Evolutionary conservation across 2,797 vertebrate species (phyloP), one percentile per base, ranked within the genome.

Genomic region (Enteromius anoplus): DNA sequence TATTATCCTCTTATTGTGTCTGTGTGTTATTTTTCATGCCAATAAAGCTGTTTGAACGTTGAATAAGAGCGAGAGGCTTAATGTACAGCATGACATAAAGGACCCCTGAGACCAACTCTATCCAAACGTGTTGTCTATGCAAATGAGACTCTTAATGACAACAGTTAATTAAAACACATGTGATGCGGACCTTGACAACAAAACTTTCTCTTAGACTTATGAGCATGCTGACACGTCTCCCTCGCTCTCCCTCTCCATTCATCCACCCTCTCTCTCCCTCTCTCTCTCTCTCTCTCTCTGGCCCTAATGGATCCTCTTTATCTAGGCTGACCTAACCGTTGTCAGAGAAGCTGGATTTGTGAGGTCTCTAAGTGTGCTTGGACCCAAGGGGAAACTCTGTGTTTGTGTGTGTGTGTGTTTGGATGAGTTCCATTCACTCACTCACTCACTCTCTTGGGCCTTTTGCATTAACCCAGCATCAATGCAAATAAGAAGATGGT

Each of bases 281-380:
- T 29, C 92, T 92, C 87, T 80, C 87, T 91, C 91, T 89, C 89
- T 83, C 86, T 89, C 89, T 89, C 89, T 85, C 86, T 0, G 42
- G 95, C 93, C 93, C 93, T 96, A 97, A 97, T 96, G 92, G 94
- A 93, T 88, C 82, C 91, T 49, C 87, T 96, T 95, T 95, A 93
- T 95, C 90, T 95, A 94, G 90, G 93, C 94, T 94, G 95, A 95
- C 93, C 91, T 92, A 92, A 87, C 92, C 86, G 94, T 93, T 94
- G 93, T 95, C 94, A 94, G 19, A 89, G 92, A 94, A 93, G 92
- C 90, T 92, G 89, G 93, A 95, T 94, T 93, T 95, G 95, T 90
- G 91, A 88, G 92, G 72, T 86, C 93, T 95, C 93, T 94, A 95
- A 94, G 93, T 95, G 93, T 91, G 94, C 91, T 91, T 77, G 85